Evolutionary conservation across 2,888 invertebrate species (phyloP).

Genomic region (Leuctra nigra): DNA sequence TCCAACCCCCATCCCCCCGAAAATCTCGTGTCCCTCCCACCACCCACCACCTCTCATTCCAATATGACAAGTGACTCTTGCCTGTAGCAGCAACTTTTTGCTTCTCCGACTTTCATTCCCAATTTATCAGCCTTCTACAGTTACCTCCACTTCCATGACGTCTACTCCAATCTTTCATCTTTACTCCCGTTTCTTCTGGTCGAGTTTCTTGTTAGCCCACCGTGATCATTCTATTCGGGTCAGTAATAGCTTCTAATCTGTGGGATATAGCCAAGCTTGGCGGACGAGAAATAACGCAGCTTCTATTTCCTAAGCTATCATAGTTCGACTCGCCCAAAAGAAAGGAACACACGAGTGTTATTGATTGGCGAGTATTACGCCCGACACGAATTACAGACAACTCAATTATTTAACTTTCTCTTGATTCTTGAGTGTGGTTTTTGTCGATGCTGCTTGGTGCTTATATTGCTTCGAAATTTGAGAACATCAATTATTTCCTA

Average conservation of each 20-base stretch:
- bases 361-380: constrained; percentile 6
- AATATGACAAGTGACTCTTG: constrained; percentile 7
- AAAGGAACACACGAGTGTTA: constrained; percentile 1
- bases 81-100: background rate
- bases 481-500: too few relatives aligned
- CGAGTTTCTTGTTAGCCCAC: constrained; percentile 4
- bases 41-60: background rate
- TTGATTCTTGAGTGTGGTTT: too few relatives aligned
- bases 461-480: too few relatives aligned
- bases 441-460: too few relatives aligned
- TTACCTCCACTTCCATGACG: background rate
- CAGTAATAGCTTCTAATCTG: constrained; percentile 15
- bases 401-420: too few relatives aligned
- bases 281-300: background rate
- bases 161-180: constrained; percentile 5
- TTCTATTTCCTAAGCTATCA: background rate
- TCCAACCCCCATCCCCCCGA: background rate
- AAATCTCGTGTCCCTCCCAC: too few relatives aligned
- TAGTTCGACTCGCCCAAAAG: background rate
- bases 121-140: constrained; percentile 3
- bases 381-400: background rate
- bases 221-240: constrained; percentile 9
- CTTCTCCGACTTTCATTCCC: background rate
- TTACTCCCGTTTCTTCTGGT: background rate
- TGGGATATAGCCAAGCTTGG: constrained; percentile 2